Base-by-base conservation (phyloP, 2,888 invertebrate species). In the Coenonympha glycerion region DNA sequence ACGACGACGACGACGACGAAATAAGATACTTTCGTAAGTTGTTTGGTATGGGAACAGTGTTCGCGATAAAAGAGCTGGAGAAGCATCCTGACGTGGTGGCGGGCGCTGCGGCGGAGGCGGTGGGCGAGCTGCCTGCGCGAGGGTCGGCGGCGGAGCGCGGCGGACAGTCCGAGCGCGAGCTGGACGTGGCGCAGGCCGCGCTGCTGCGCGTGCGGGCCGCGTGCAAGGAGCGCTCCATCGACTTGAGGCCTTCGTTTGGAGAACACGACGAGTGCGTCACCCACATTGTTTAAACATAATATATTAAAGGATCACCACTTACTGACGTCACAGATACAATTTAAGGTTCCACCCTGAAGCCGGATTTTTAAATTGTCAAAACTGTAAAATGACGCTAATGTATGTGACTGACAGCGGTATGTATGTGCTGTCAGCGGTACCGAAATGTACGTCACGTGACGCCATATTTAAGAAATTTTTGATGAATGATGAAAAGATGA, bases 161-260 rank as follows among this genome's bases (percentile, higher is more conserved):
- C 22, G 67, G 59, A 8, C 63, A 57, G 49, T 66, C 53, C 24
- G 60, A 53, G 24, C 49, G 22, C 2, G 69, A 69, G 42, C 79
- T 90, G 13, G 89, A 90, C 59, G 58, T 85, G 18, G 91, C 91
- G 61, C 90, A 92, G 68, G 89, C 89, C 26, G 90, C 91, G 13
- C 76, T 93, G 52, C 76, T 86, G 63, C 90, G 90, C 66, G 87
- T 93, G 57, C 90, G 91, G 53, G 82, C 89, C 39, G 89, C 90
- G 55, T 89, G 91, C 51, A 74, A 77, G 37, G 90, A 90, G 66
- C 87, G 92, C 55, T 73, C 91, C 47, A 87, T 93, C 37, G 84
- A 91, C 58, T 71, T 94, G 53, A 89, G 92, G 56, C 91, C 92
- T 0, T 89, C 90, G 55, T 94, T 94, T 71, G 88, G 89, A 39